Conservation (phyloP, 2,113 vertebrate genomes). For the Antennarius striatus region DNA sequence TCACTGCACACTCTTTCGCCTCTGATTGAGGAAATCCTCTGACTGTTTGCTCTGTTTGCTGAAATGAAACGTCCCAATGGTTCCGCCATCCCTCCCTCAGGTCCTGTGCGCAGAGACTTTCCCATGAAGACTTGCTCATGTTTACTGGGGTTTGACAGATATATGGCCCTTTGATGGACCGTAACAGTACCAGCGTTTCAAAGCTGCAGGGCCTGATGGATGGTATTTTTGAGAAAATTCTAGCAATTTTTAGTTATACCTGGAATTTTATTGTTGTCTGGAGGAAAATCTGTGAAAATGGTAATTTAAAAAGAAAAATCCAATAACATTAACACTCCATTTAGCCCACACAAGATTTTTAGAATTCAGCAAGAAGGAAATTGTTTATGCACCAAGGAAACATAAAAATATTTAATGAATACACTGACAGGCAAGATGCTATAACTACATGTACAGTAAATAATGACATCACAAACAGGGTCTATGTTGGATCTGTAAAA, state of each 20-base stretch:
- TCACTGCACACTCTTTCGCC: slow-evolving; percentile 72
- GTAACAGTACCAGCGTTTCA: slow-evolving; percentile 6
- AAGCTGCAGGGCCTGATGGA: not conserved
- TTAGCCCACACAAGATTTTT: not conserved
- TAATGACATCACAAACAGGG: too few species aligned
- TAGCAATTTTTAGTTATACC: not conserved
- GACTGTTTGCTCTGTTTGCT: slow-evolving; percentile 74
- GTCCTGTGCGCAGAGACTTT: slow-evolving; percentile 69
- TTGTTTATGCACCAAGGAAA: not conserved
- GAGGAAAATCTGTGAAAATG: not conserved
- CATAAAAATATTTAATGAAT: too few species aligned
- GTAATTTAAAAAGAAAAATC: not conserved
- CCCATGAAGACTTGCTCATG: slow-evolving; percentile 70
- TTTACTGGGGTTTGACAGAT: slow-evolving; percentile 68
- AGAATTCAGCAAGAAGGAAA: not conserved
- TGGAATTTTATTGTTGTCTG: not conserved
- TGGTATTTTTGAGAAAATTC: slow-evolving; percentile 8
- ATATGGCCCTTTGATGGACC: slow-evolving; percentile 56
- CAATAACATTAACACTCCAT: not conserved
- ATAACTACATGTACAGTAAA: too few species aligned
- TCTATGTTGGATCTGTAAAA: too few species aligned
- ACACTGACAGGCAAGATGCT: too few species aligned
- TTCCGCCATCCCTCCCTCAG: slow-evolving; percentile 71
- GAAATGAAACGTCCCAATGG: slow-evolving; percentile 77
- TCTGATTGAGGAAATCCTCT: slow-evolving; percentile 87